phyloP scores from a whole-genome alignment of 1,140 invertebrate species.

The Habropoda laboriosa region DNA sequence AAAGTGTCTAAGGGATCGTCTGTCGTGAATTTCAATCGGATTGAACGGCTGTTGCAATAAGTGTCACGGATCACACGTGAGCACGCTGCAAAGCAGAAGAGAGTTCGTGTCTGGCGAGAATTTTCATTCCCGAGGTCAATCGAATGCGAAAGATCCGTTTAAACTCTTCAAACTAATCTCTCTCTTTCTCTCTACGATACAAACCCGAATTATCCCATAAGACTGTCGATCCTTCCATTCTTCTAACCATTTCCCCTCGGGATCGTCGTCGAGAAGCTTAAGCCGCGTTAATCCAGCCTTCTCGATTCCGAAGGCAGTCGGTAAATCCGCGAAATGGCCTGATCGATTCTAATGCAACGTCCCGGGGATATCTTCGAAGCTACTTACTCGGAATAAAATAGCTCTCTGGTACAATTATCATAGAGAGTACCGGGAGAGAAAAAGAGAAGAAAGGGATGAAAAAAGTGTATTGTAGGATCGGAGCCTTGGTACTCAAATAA shows the following conservation, averaged over 20 bases:
- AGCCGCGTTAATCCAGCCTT: slow-evolving; percentile 41
- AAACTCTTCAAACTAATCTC: not conserved
- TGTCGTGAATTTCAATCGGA: slow-evolving; percentile 55
- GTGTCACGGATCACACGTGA: slow-evolving; percentile 58
- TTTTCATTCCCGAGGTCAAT: not conserved
- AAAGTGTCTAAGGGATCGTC: slow-evolving; percentile 21
- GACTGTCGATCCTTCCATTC: not conserved
- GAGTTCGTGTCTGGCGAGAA: not conserved
- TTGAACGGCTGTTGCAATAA: slow-evolving; percentile 52
- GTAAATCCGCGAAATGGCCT: not conserved
- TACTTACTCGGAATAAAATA: slow-evolving; percentile 2
- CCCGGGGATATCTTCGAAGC: not conserved
- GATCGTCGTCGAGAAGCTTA: not conserved
- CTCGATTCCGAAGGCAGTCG: slow-evolving; percentile 4
- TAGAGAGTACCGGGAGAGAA: not conserved
- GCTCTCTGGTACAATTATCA: slow-evolving; percentile 32
- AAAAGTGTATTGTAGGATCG: not conserved
- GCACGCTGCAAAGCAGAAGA: slow-evolving; percentile 9
- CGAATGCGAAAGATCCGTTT: not conserved
- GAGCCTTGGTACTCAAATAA: too few species aligned
- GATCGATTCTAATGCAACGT: slow-evolving; percentile 13
- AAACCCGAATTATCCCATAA: not conserved
- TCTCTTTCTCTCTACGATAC: not conserved
- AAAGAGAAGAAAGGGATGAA: not conserved
- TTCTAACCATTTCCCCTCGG: not conserved